Conservation (phyloP, 2,888 invertebrate genomes). For the Drosophila falleni region DNA sequence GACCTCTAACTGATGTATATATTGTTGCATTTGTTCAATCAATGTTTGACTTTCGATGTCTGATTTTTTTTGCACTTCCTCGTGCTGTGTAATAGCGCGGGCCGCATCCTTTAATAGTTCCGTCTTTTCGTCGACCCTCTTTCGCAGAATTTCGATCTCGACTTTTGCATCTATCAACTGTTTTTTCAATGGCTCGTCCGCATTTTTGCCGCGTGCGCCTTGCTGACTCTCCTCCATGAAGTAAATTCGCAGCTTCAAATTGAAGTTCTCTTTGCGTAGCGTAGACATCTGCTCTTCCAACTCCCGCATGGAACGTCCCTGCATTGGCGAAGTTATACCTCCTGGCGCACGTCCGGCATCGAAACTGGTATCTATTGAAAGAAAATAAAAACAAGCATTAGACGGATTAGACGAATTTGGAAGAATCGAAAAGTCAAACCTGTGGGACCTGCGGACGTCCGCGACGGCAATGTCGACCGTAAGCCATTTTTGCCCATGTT, state of each 20-base stretch:
- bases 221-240: slow-evolving; percentile 92
- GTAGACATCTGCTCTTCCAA: slow-evolving; percentile 94
- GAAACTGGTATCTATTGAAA: slow-evolving; percentile 58
- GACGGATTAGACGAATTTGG: background rate
- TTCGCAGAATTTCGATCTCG: slow-evolving; percentile 90
- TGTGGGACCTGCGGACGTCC: slow-evolving; percentile 1
- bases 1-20: slow-evolving; percentile 82
- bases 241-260: slow-evolving; percentile 95
- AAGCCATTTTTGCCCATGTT: slow-evolving; percentile 35
- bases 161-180: slow-evolving; percentile 90
- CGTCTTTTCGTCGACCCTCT: slow-evolving; percentile 93
- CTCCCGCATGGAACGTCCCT: slow-evolving; percentile 93
- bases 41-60: slow-evolving; percentile 82
- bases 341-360: slow-evolving; percentile 51
- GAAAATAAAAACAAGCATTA: background rate
- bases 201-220: slow-evolving; percentile 63
- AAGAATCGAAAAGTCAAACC: background rate
- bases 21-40: slow-evolving; percentile 84
- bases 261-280: slow-evolving; percentile 96
- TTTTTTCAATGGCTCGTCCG: slow-evolving; percentile 86
- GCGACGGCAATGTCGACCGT: slow-evolving; percentile 17
- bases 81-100: slow-evolving; percentile 92
- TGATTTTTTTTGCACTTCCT: slow-evolving; percentile 87
- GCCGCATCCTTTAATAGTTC: slow-evolving; percentile 94
- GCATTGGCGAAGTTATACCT: slow-evolving; percentile 83